Evolutionary conservation across 2,797 vertebrate species (phyloP).

Genomic region (Lacerta bilineata): DNA sequence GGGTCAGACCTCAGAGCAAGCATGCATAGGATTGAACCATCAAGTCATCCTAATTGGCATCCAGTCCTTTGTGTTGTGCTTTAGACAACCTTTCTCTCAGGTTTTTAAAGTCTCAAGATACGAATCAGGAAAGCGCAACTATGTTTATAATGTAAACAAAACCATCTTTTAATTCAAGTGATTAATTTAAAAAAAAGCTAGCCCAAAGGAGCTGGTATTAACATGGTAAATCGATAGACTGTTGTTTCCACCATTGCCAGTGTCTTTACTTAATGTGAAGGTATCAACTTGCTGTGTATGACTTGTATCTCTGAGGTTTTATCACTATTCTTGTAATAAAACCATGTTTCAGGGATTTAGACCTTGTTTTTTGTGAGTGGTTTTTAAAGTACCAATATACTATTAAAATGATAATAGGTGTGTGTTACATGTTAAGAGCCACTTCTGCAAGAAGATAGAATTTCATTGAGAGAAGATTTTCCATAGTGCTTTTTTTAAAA

Average conservation of each 20-base stretch:
- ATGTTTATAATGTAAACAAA: background rate
- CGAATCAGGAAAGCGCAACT: background rate
- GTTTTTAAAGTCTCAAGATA: slow-evolving; percentile 29
- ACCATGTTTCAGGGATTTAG: slow-evolving; percentile 73
- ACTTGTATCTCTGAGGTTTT: slow-evolving; percentile 74
- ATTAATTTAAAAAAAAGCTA: slow-evolving; percentile 57
- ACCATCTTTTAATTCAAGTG: slow-evolving; percentile 37
- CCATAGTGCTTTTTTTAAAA: background rate
- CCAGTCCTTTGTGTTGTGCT: background rate
- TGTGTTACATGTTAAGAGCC: slow-evolving; percentile 21
- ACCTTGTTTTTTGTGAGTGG: slow-evolving; percentile 50
- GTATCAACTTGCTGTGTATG: slow-evolving; percentile 59
- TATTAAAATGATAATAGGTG: slow-evolving; percentile 64
- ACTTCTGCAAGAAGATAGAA: slow-evolving; percentile 1
- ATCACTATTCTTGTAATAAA: slow-evolving; percentile 75
- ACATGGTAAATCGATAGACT: slow-evolving; percentile 54
- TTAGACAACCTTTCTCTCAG: slow-evolving; percentile 35
- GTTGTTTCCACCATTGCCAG: slow-evolving; percentile 48
- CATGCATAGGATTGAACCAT: background rate
- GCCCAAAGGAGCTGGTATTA: slow-evolving; percentile 58
- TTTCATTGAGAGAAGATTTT: background rate
- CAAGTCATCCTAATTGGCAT: background rate
- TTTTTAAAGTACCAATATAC: slow-evolving; percentile 58
- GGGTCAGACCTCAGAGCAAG: background rate
- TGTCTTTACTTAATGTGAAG: slow-evolving; percentile 56